Base-by-base conservation (phyloP, 2,888 invertebrate genomes). In the Tyria jacobaeae region DNA sequence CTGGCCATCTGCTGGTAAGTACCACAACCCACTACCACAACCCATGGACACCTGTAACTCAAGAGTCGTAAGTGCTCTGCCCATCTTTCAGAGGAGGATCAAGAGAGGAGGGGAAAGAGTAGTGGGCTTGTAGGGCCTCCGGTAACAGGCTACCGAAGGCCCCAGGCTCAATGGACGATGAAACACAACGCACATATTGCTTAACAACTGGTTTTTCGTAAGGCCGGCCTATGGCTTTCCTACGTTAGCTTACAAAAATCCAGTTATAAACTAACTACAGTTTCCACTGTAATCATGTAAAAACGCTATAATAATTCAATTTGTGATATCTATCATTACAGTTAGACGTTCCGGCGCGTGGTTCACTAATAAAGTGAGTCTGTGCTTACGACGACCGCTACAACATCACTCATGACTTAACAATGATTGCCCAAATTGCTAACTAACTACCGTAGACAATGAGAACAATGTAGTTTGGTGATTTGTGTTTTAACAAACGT, bases 401-500 rank as follows among this genome's bases (percentile, higher is more conserved):
- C 55, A 64, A 63, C 70, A 74, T 71, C 71, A 74, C 66, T 79
- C 71, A 74, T 69, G 48, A 35, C 54, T 47, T 75, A 83, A 79
- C 78, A 65, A 82, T 80, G 79, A 82, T 82, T 81, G 79, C 77
- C 81, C 71, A 83, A 84, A 81, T 82, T 81, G 70, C 66, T 60
- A 68, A 49, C 70, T 64, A 70, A 79, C 71, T 73, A 74, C 75
- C 78, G 68, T 66, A 37, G 53, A 70, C 75, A 64, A 56, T 52
- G 34, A 35, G 21, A 24, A 47, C 52, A 35, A 44, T 17, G 41
- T 60, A 34, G 54, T 49, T 10, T 34, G 31, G 34, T 35, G 37
- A 62, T 57, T 52, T 31, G 47, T 57, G 51, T 62, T 57, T 54
- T 49, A 35, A 48, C 47, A 25, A 48, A 59, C 14, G 15, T n/a